These are phyloP conservation scores for Eilema depressum DNA, from an alignment of 2,888 invertebrate genomes.

Conservation along the genomic window DNA sequence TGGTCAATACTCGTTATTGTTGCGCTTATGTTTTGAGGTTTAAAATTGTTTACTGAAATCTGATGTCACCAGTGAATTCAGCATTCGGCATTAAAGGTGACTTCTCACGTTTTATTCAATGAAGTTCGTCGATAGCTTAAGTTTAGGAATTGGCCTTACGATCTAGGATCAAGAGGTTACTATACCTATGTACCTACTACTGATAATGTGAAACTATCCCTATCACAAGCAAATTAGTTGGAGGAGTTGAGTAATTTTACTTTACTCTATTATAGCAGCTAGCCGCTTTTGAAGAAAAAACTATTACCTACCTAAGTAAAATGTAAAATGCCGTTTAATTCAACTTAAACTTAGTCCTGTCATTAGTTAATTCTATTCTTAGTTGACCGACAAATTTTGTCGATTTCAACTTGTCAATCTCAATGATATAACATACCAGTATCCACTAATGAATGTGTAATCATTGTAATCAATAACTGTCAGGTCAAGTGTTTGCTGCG, in stretches of 20 bases:
- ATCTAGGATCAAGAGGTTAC: no score
- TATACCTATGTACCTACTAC: no score
- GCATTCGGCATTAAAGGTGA: not conserved
- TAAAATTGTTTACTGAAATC: slow-evolving; percentile 8
- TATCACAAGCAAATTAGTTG: no score
- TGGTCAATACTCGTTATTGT: slow-evolving; percentile 33
- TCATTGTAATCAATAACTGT: slow-evolving; percentile 3
- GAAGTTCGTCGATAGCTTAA: no score
- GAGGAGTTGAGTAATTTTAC: no score
- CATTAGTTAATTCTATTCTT: no score
- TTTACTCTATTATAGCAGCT: no score
- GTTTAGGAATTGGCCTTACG: no score
- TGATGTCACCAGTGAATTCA: not conserved
- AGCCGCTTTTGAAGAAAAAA: no score
- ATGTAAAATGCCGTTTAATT: not conserved
- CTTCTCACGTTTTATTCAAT: not conserved
- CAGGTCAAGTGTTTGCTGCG: not conserved
- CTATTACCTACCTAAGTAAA: not conserved
- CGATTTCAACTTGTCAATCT: not conserved
- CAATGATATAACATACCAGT: not conserved
- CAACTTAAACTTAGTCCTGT: not conserved
- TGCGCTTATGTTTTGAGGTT: slow-evolving; percentile 16
- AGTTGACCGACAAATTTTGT: not conserved
- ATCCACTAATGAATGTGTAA: not conserved
- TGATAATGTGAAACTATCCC: no score